Conservation (phyloP, 2,797 vertebrate genomes). For the Neosalanx taihuensis region DNA sequence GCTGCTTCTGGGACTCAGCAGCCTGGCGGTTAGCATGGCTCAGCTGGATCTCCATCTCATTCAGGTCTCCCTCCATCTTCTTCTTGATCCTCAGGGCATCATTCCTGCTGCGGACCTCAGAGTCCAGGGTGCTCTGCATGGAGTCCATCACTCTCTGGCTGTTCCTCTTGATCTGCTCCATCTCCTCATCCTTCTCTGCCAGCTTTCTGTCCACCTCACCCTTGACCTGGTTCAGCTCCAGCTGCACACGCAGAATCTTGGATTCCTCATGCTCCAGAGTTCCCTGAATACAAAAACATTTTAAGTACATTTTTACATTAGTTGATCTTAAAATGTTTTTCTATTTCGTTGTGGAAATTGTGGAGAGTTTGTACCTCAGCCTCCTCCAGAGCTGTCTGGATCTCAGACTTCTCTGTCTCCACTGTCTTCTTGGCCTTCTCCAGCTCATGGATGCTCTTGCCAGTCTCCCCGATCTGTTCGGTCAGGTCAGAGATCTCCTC, state of each 20-base stretch:
- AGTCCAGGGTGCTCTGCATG: constrained; percentile 81
- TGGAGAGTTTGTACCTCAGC: constrained; percentile 75
- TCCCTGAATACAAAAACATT: constrained; percentile 61
- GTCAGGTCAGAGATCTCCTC: constrained; percentile 77
- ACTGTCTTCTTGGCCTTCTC: constrained; percentile 83
- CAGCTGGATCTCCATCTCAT: constrained; percentile 89
- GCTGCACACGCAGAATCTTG: constrained; percentile 84
- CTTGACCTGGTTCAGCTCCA: constrained; percentile 87
- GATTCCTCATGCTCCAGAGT: constrained; percentile 88
- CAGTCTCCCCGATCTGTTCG: constrained; percentile 82
- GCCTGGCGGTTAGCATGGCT: constrained; percentile 83
- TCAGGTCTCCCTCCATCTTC: constrained; percentile 91
- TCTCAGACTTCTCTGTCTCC: constrained; percentile 80
- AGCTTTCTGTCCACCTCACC: constrained; percentile 82
- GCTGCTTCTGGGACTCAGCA: constrained; percentile 84
- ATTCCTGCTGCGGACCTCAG: constrained; percentile 87
- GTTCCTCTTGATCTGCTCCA: constrained; percentile 87
- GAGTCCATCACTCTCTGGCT: constrained; percentile 81
- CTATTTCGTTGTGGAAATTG: constrained; percentile 15
- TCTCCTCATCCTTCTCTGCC: constrained; percentile 90
- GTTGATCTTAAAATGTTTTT: constrained; percentile 58
- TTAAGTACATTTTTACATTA: constrained; percentile 69
- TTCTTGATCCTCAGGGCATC: constrained; percentile 89
- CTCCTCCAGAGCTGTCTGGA: constrained; percentile 84
- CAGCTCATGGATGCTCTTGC: constrained; percentile 84